These are phyloP conservation scores for Stenolophus ochropezus DNA, from an alignment of 2,888 invertebrate species.

Conservation along the genomic window DNA sequence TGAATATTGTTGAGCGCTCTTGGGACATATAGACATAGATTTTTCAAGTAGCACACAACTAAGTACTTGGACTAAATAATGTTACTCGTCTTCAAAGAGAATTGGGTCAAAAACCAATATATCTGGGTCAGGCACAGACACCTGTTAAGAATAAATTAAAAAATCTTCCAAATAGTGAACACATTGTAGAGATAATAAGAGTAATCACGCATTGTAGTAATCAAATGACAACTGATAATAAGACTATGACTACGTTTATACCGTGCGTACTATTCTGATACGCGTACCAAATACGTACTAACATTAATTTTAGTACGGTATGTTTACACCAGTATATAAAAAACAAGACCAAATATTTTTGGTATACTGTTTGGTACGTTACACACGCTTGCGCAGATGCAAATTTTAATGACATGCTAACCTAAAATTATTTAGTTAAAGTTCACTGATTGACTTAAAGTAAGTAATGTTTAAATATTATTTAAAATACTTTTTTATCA, in stretches of 20 bases:
- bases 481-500: too few relatives aligned
- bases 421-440: too few relatives aligned
- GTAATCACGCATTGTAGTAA: not conserved
- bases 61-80: not conserved
- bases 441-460: too few relatives aligned
- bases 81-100: not conserved
- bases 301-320: too few relatives aligned
- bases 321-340: too few relatives aligned
- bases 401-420: too few relatives aligned
- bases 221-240: not conserved
- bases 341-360: too few relatives aligned
- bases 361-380: too few relatives aligned
- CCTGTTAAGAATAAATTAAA: not conserved
- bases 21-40: not conserved
- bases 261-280: too few relatives aligned
- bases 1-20: not conserved
- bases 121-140: not conserved
- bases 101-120: not conserved
- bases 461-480: too few relatives aligned
- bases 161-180: not conserved
- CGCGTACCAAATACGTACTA: too few relatives aligned
- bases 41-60: not conserved
- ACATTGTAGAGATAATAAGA: not conserved
- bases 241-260: not conserved
- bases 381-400: too few relatives aligned